phyloP scores from a whole-genome alignment of 2,113 vertebrate genomes.

The Bucco capensis region DNA sequence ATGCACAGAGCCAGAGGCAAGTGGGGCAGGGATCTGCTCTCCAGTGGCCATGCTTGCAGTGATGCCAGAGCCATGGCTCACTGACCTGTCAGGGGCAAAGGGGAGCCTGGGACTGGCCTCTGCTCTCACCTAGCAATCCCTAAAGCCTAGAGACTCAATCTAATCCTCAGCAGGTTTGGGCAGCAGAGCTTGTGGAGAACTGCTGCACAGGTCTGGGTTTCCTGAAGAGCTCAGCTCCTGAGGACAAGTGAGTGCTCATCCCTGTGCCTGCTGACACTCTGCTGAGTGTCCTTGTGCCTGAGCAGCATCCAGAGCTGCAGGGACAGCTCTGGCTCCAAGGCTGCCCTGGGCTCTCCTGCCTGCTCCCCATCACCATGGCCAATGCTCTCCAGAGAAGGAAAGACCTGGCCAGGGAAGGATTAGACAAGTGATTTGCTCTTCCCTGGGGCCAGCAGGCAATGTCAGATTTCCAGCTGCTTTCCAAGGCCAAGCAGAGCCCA shows the following conservation, averaged over 20 bases:
- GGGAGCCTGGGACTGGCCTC: not conserved
- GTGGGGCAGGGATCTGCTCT: rapidly evolving
- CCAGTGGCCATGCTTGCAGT: too few species aligned
- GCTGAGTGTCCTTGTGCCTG: rapidly evolving
- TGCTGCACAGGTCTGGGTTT: rapidly evolving
- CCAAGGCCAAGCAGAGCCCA: not conserved
- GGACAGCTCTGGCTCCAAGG: rapidly evolving
- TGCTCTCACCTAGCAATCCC: not conserved
- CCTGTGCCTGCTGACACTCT: rapidly evolving
- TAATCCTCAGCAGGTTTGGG: not conserved
- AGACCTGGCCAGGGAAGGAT: not conserved
- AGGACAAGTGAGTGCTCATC: rapidly evolving
- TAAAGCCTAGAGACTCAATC: not conserved
- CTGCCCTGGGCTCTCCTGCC: not conserved
- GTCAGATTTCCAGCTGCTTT: not conserved
- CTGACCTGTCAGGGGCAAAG: not conserved
- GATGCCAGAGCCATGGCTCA: not conserved
- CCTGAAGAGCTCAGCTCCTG: not conserved
- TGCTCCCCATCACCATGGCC: rapidly evolving
- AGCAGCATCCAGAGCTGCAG: rapidly evolving
- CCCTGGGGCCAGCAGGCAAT: not conserved
- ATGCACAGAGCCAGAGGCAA: not conserved
- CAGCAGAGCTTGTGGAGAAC: not conserved
- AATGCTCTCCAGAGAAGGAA: not conserved
- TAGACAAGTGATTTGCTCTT: not conserved